Evolutionary conservation across 2,113 vertebrate species (phyloP), one percentile per base, ranked within the genome.

Genomic region (Cryptoleucopteryx plumbea): DNA sequence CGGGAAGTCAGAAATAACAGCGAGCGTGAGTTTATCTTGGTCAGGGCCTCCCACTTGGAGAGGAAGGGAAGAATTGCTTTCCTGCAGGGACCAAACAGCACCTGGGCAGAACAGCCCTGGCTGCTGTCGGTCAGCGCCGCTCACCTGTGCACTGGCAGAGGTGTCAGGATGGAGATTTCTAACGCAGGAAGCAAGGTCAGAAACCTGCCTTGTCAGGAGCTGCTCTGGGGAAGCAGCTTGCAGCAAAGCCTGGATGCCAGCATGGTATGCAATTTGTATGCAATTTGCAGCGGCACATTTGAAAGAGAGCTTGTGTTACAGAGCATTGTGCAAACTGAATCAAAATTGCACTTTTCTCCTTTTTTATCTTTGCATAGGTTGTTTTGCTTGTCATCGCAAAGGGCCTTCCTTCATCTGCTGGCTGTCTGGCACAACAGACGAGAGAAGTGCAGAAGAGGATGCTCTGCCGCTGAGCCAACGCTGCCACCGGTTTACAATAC

Each of bases 31-130:
- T 40, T 71, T 36, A 61, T 15, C 34, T 61, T 40, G 61, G 21
- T 18, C 36, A 53, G 25, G 82, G 65, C 85, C 80, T 17, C 34
- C 8, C 42, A 10, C 66, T 55, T 34, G 47, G 58, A 17, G 74
- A 34, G 43, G 88, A 43, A 70, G 58, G 88, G 86, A 80, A 86
- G 72, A 74, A 90, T 79, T 72, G 74, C 47, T 91, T 87, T 56
- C 55, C 1, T 9, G 25, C n/a, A 86, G 42, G 75, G 38, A 71
- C 71, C 72, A 71, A 26, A 32, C 32, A 74, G 32, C 55, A 52
- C 48, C 40, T 34, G 90, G 74, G 87, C 73, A 52, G 36, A 55
- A 77, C 17, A 84, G 52, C 61, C 68, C 36, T 23, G 58, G 92
- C 71, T 62, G 84, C 78, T 77, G 70, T 34, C 72, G 87, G 74